Base-by-base conservation (phyloP, 1,140 invertebrate genomes). In the Caenorhabditis remanei region DNA sequence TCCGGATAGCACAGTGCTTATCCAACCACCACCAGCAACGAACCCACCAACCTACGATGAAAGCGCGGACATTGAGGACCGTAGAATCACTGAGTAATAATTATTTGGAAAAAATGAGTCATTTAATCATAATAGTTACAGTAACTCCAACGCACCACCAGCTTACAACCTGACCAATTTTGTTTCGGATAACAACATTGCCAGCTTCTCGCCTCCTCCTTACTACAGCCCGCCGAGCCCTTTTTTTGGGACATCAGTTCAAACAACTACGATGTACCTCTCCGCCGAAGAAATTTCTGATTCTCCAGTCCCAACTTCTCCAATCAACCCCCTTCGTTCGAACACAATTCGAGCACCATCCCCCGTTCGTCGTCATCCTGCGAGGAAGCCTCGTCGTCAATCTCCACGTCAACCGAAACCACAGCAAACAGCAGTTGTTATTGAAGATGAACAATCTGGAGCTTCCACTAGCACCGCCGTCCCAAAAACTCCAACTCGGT, bases 201-300 rank as follows among this genome's bases (percentile, higher is more conserved):
- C 71, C 11, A 79, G 71, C 71, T 79, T 79, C n/a, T 79, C 71
- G 0, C 71, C 71, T 2, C 71, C 71, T 11, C 71, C 71, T 5
- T 79, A 79, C 46, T 79, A 79, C 21, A 79, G 71, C 53, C 71
- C 71, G 7, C 71, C 71, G 14, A 79, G 71, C 19, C 71, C 71
- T 8, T 79, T 50, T 24, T 50, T 50, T 50, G 71, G 46, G 21
- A 24, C 71, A 4, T n/a, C 71, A 11, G 46, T 24, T 0, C 71
- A 79, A 50, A 79, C 71, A 4, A 79, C 32, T 46, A 53, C 71
- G 8, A 79, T 79, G 71, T 79, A 50, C 19, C 46, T 79, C 14
- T 79, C 71, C 46, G 46, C 71, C 13, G 71, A 79, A 79, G 46
- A 79, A 11, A 50, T 79, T 1, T 79, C 71, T 5, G 46, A 2